A percentile compares a stretch with the other conserved stretches of the same genome.
phyloP scores from a whole-genome alignment of 2,113 vertebrate species.

The Onychorhynchus coronatus region DNA sequence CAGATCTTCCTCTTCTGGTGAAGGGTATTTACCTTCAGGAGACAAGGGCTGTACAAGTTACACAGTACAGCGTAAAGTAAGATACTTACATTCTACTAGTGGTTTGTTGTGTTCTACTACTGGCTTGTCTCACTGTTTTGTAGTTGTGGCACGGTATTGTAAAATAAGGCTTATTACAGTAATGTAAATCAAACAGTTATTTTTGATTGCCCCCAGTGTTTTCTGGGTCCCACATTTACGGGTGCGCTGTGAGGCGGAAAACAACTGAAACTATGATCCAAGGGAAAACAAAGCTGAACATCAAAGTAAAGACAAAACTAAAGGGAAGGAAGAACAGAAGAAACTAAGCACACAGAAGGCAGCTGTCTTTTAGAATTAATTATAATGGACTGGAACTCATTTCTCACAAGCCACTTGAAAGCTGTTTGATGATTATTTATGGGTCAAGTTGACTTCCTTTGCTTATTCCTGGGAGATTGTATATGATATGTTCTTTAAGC shows the following conservation, averaged over 20 bases:
- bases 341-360: not conserved
- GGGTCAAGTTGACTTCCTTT: not conserved
- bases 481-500: not conserved
- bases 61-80: not conserved
- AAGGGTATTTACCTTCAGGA: conserved; percentile 73
- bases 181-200: not conserved
- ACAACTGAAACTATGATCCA: not conserved
- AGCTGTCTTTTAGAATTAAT: not conserved
- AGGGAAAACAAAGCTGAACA: not conserved
- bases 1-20: conserved; percentile 66
- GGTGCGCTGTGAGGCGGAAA: not conserved
- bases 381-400: not conserved
- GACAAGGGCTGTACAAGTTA: conserved; percentile 36
- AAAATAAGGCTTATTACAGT: not conserved
- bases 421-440: not conserved
- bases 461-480: not conserved
- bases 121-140: not conserved
- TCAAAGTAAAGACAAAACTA: conserved; percentile 16
- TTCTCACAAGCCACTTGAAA: conserved; percentile 28
- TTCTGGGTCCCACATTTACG: not conserved
- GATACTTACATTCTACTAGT: not conserved
- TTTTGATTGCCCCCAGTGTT: not conserved
- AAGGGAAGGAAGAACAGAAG: not conserved
- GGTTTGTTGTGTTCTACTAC: not conserved
- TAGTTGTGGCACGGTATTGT: not conserved